Evolutionary conservation across 2,113 vertebrate species (phyloP).

Genomic region (Salvelinus namaycush): DNA sequence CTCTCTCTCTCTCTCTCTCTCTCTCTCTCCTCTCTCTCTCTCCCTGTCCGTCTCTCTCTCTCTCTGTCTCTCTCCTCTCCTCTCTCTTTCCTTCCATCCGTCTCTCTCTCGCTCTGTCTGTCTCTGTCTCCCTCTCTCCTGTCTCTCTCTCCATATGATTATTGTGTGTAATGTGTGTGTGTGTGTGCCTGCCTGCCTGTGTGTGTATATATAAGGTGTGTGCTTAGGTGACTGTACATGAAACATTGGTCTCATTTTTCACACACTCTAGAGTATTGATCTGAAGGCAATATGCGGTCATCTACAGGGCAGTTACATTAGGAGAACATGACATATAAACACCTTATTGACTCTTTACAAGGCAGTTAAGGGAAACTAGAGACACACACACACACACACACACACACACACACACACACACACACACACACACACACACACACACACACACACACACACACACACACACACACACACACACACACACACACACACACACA

Average conservation of each 20-base stretch:
- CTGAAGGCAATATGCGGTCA: conserved; percentile 52
- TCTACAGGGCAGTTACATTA: conserved; percentile 58
- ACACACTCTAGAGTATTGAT: conserved; percentile 52
- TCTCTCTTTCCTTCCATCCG: too few relatives aligned
- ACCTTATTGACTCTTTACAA: conserved; percentile 33
- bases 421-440: neutral
- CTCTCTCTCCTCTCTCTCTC: too few relatives aligned
- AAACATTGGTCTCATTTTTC: conserved; percentile 41
- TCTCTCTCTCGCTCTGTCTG: too few relatives aligned
- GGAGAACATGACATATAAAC: conserved; percentile 40
- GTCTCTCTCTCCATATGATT: neutral
- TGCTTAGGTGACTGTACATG: conserved; percentile 30
- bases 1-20: too few relatives aligned
- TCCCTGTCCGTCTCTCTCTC: too few relatives aligned
- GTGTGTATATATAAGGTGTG: neutral
- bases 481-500: neutral
- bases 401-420: too few relatives aligned
- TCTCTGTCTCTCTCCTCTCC: too few relatives aligned
- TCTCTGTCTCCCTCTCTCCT: too few relatives aligned
- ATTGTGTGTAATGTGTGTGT: neutral
- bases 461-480: neutral
- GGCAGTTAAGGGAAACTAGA: conserved; percentile 27
- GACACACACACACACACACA: neutral
- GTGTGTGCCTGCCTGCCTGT: neutral
- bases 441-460: neutral